Conservation (phyloP, 1,140 invertebrate genomes). For the Euura lappo region DNA sequence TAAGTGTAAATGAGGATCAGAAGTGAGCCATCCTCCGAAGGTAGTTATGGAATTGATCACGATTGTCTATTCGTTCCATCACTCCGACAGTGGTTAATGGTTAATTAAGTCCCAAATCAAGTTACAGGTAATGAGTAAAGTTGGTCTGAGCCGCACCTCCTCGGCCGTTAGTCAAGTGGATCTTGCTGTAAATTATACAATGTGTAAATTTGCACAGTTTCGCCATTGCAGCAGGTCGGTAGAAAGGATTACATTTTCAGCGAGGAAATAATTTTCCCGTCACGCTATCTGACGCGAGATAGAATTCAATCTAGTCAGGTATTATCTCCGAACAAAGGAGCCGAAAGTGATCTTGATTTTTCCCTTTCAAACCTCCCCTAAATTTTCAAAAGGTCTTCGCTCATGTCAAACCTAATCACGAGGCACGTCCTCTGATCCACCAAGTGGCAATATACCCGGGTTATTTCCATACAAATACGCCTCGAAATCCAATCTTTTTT, state of each 20-base stretch:
- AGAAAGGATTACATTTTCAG: background rate
- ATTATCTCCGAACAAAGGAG: background rate
- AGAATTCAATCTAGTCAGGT: background rate
- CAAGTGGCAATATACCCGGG: background rate
- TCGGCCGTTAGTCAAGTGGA: conserved; percentile 44
- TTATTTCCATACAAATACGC: background rate
- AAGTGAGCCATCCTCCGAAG: background rate
- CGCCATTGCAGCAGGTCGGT: background rate
- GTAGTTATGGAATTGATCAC: background rate
- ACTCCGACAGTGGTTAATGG: conserved; percentile 48
- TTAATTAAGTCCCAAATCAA: conserved; percentile 57
- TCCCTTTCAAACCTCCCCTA: background rate
- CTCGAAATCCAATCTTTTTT: background rate
- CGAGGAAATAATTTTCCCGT: background rate
- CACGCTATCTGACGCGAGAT: background rate
- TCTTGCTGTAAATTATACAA: conserved; percentile 41
- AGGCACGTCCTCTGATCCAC: too few relatives aligned
- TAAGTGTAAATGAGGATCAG: too few relatives aligned
- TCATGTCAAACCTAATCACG: too few relatives aligned
- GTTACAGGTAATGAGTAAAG: conserved; percentile 57
- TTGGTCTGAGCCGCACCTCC: conserved; percentile 47
- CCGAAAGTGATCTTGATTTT: background rate
- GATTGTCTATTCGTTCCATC: conserved; percentile 5
- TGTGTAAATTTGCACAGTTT: conserved; percentile 20
- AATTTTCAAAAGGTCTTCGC: conserved; percentile 2